Evolutionary conservation across 2,113 vertebrate species (phyloP).

Genomic region (Turnix velox): DNA sequence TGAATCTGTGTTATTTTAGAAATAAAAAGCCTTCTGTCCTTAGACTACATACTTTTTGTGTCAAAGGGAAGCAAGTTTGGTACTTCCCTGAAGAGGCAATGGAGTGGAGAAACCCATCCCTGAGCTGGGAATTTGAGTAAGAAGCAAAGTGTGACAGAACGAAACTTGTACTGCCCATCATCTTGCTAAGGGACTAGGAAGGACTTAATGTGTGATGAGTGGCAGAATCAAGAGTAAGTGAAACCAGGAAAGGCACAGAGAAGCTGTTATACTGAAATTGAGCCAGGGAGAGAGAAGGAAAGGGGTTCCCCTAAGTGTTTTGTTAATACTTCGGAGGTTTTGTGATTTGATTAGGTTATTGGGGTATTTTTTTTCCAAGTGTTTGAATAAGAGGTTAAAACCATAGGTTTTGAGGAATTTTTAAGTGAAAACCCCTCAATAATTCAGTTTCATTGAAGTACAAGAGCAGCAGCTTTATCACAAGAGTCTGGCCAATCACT

Average conservation of each 20-base stretch:
- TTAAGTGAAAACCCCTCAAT: background rate
- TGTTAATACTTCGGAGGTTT: background rate
- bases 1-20: background rate
- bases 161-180: background rate
- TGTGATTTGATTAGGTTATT: background rate
- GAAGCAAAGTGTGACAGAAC: background rate
- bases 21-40: background rate
- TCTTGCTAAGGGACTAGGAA: background rate
- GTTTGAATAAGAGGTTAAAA: background rate
- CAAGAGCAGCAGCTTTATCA: background rate
- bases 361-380: background rate
- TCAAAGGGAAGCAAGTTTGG: background rate
- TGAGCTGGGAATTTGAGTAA: background rate
- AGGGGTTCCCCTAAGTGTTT: background rate
- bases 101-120: background rate
- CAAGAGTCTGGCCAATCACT: background rate
- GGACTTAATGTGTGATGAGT: too few species aligned
- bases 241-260: background rate
- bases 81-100: background rate
- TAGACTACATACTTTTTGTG: background rate
- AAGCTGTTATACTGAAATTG: background rate
- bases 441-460: background rate
- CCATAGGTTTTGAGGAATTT: background rate
- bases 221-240: background rate
- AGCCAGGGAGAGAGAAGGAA: background rate